These are phyloP conservation scores for Platysteira castanea DNA, from an alignment of 2,113 vertebrate genomes.

Conservation along the genomic window DNA sequence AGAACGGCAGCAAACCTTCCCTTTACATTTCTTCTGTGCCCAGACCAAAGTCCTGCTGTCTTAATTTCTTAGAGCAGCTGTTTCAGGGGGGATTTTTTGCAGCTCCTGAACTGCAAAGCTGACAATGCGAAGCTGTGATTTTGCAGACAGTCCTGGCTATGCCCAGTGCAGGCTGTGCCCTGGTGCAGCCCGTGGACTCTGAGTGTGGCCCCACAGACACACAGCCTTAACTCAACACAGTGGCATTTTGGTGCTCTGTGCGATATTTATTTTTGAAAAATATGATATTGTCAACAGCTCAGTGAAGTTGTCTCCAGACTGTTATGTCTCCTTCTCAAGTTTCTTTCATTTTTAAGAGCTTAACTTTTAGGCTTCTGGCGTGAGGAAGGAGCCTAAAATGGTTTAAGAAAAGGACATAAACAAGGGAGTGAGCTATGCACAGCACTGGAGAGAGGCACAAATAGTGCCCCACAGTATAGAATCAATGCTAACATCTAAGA, in stretches of 20 bases:
- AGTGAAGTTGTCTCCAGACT: constrained; percentile 53
- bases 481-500: background rate
- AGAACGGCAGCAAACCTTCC: background rate
- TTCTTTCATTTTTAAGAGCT: constrained; percentile 63
- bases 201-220: background rate
- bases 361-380: constrained; percentile 33
- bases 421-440: background rate
- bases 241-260: background rate
- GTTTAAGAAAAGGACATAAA: constrained; percentile 16
- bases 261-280: constrained; percentile 61
- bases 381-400: background rate
- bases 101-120: background rate
- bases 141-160: background rate
- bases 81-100: background rate
- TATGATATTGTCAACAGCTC: constrained; percentile 49
- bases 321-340: constrained; percentile 61
- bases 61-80: background rate
- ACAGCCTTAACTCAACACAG: background rate
- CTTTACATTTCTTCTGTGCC: rapidly evolving
- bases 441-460: background rate
- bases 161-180: background rate
- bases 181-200: background rate
- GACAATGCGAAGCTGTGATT: background rate
- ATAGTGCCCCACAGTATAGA: background rate
- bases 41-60: rapidly evolving